Evolutionary conservation across 2,888 invertebrate species (phyloP).

Genomic region (Netelia fuscicornis): DNA sequence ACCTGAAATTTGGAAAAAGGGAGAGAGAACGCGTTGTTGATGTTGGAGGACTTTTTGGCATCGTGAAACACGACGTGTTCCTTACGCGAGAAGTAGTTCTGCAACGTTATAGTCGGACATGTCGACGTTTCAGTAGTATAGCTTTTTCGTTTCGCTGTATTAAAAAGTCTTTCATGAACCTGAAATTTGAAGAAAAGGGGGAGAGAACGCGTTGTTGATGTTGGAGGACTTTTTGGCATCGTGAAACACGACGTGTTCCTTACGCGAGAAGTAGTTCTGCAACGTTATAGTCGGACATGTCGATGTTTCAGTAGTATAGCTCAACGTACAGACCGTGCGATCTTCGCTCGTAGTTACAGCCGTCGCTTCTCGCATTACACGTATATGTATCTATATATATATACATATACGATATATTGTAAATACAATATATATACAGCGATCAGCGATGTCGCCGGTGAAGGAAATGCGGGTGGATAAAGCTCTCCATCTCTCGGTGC

Average conservation of each 20-base stretch:
- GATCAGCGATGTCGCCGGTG: conserved; percentile 46
- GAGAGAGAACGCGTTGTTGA: not conserved
- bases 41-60: not conserved
- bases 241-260: not conserved
- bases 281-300: conserved; percentile 39
- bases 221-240: too few species aligned
- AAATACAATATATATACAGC: conserved; percentile 27
- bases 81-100: conserved; percentile 19
- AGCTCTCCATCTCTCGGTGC: conserved; percentile 16
- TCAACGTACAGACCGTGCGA: conserved; percentile 9
- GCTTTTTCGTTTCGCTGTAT: conserved; percentile 1
- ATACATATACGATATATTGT: not conserved
- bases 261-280: conserved; percentile 17
- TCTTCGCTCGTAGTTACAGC: conserved; percentile 55
- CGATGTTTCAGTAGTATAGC: conserved; percentile 35
- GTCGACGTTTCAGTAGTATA: conserved; percentile 39
- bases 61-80: not conserved
- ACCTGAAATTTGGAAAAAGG: not conserved
- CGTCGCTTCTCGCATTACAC: conserved; percentile 44
- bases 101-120: conserved; percentile 33
- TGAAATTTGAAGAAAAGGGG: not conserved
- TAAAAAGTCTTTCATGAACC: not conserved
- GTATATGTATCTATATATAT: not conserved
- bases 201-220: too few species aligned
- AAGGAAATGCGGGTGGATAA: conserved; percentile 36